Evolutionary conservation across 2,888 invertebrate species (phyloP), one percentile per base, ranked within the genome.

Genomic region (Pterobdella sp.): DNA sequence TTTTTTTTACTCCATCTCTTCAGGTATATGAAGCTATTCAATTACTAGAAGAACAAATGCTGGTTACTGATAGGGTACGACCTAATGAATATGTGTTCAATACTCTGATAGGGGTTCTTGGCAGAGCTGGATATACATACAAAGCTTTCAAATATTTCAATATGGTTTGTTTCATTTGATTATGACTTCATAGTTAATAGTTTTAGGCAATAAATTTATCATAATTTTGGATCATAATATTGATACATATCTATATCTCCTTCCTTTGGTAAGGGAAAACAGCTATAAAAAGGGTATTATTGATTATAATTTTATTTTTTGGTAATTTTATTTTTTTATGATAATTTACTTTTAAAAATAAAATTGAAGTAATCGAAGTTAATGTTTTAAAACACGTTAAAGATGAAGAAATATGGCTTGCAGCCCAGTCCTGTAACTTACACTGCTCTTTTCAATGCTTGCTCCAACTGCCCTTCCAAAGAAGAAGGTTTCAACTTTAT

Each of bases 391-490:
- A n/a, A n/a, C n/a, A n/a, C 42, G 7, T 18, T 14, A 42, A 79
- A 90, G 82, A 91, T 94, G 91, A 91, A 90, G 79, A 88, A 88
- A 80, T 85, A 89, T 63, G 89, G 87, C 0, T 81, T 93, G 0
- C 85, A 86, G 76, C 88, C 89, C 0, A 89, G 88, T 35, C 88
- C 87, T 0, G 88, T 90, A 29, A 90, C 90, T 0, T 93, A 92
- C 80, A 93, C 93, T 0, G 90, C 90, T 75, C 85, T 96, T 36
- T 91, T 96, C 81, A 91, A 93, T 84, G 90, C 92, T 0, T 94
- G 94, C 83, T 88, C 92, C 0, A 91, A 91, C 81, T 90, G 90
- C 74, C 90, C 90, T 0, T 79, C 75, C 84, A 84, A 86, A 1
- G 82, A 85, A 65, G 88, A 90, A 82, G 92, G 91, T 56, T 3